Base-by-base conservation (phyloP, 2,113 vertebrate species). In the Ictalurus furcatus region DNA sequence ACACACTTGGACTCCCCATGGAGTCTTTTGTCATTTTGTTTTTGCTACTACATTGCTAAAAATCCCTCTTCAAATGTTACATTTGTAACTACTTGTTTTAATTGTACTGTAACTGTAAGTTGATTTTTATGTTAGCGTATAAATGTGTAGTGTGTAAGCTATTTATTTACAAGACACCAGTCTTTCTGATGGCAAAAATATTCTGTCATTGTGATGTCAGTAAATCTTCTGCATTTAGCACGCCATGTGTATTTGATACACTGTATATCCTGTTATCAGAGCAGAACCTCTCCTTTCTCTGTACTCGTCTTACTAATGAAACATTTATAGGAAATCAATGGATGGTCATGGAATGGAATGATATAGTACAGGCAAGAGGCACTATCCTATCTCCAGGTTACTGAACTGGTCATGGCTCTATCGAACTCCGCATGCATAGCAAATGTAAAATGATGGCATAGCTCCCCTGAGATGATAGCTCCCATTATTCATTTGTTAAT, bases 291-390 rank as follows among this genome's bases (percentile, higher is more conserved):
- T 76, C 74, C 71, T 86, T 88, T 85, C 52, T 81, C 80, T 59
- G 28, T 83, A 82, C 37, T 73, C 82, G 59, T 87, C 63, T 79
- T 48, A n/a, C 88, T 89, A 90, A 87, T 89, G 73, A 90, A 87
- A 80, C 91, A 90, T 90, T 90, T 90, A 87, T 89, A 81, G 91
- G 73, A 90, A 91, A 91, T 89, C 91, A 89, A 90, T 91, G 89
- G 81, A 91, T 82, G 86, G 71, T 87, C 87, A 90, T 91, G 84
- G 61, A 88, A 88, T 87, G 80, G 74, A 87, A 87, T 81, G 85
- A 91, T 87, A 85, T 61, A 52, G 58, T 80, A 74, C 81, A 84
- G 67, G 28, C 80, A 79, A 58, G 78, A 82, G 79, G 37, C 48
- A 30, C 37, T 84, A 76, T 88, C 13, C 73, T 90, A 80, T 88